Evolutionary conservation across 1,140 invertebrate genomes (phyloP), one percentile per base, ranked within the genome.

Genomic region (Xylocopa sonorina): DNA sequence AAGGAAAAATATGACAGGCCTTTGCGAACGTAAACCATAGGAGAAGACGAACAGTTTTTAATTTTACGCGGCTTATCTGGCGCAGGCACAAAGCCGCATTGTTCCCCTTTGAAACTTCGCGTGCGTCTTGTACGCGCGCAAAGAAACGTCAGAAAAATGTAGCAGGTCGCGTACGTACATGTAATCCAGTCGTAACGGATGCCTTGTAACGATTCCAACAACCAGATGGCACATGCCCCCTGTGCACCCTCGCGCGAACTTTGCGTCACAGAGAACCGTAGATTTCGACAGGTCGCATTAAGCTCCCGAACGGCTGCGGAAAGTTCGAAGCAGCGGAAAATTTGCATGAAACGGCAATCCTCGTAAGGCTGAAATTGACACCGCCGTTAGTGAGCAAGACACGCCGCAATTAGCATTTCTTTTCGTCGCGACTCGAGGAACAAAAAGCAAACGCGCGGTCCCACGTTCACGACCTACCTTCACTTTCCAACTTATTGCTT

Each of bases 341-440:
- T 55, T 55, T 64, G 5, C 18, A 64, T 29, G 24, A 24, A 7
- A 1, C 10, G 51, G 24, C 24, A n/a, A n/a, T 29, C 18, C 18
- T 32, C 27, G 27, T 48, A 48, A 66, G 48, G 48, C 27, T 5
- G 18, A 48, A 48, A 48, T 66, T 48, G 29, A 48, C 63, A 66
- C 5, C 27, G 43, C 32, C 43, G 16, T 66, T 48, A 32, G 27
- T 32, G n/a, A 7, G 41, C 43, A n/a, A 4, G 63, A 32, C 63
- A 48, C 27, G 27, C 3, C 48, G 21, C 41, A 66, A 66, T 66
- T 66, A 66, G 63, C 63, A 48, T 66, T 66, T 66, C 43, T 48
- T 43, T 48, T 66, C 43, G 29, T 48, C 63, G 6, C 27, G 27
- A 3, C 24, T 27, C 41, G 27, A 32, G 24, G 43, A 48, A 48